These are phyloP conservation scores for Rhadina sibilatrix DNA, from an alignment of 2,113 vertebrate species.

Conservation along the genomic window DNA sequence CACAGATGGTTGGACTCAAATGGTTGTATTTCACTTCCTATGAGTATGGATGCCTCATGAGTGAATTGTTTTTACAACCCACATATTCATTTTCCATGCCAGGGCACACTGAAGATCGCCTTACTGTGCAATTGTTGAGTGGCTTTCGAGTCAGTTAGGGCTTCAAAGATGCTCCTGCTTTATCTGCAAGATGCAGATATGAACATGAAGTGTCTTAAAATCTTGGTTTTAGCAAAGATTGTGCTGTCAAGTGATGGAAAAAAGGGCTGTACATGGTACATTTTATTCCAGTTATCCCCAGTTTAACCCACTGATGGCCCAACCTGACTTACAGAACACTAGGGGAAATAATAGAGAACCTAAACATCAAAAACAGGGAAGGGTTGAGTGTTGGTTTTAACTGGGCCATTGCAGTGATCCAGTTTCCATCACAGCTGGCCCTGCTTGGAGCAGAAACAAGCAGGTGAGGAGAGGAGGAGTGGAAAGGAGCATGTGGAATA, in stretches of 20 bases:
- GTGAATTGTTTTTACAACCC: conserved; percentile 6
- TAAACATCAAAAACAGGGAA: neutral
- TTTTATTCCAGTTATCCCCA: neutral
- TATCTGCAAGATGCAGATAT: neutral
- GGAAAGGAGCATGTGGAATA: neutral
- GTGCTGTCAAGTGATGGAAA: neutral
- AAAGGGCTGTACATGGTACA: too few relatives aligned
- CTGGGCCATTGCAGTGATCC: neutral
- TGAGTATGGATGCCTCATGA: neutral
- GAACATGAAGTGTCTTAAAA: neutral
- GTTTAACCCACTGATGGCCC: neutral
- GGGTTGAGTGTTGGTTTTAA: neutral
- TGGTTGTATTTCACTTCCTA: neutral
- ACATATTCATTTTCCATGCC: neutral
- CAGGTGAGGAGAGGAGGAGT: neutral
- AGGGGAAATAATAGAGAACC: neutral
- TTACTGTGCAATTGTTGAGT: neutral
- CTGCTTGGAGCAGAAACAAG: neutral
- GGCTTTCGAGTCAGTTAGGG: conserved; percentile 21
- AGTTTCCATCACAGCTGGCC: neutral
- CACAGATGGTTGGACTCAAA: conserved; percentile 15
- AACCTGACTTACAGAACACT: neutral
- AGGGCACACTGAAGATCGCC: neutral
- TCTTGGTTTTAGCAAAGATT: neutral
- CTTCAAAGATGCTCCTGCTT: conserved; percentile 10